These are phyloP conservation scores for Pagrus major DNA, from an alignment of 2,113 vertebrate species.

Conservation along the genomic window DNA sequence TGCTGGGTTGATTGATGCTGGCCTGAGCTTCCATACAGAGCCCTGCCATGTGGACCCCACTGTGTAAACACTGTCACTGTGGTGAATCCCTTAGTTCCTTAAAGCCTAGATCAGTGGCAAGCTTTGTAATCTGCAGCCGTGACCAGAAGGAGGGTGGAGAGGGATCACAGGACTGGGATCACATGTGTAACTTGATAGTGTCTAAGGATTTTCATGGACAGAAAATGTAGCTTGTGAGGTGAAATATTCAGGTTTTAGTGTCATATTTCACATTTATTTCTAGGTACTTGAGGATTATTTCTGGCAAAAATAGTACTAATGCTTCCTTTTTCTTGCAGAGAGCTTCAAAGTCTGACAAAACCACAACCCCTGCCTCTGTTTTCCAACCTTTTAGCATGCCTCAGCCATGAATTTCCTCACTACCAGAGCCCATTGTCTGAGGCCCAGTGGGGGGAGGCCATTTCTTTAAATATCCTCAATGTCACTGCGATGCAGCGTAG, in stretches of 20 bases:
- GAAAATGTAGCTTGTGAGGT: slow-evolving; percentile 1
- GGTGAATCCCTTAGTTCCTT: slow-evolving; percentile 69
- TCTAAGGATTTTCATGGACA: slow-evolving; percentile 22
- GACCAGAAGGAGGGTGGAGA: slow-evolving; percentile 49
- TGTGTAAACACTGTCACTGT: slow-evolving; percentile 82
- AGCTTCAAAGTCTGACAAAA: slow-evolving; percentile 14
- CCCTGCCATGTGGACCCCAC: slow-evolving; percentile 78
- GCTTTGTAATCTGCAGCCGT: slow-evolving; percentile 64
- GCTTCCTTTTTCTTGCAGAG: neutral
- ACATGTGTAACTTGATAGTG: slow-evolving; percentile 3
- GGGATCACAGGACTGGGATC: slow-evolving; percentile 40
- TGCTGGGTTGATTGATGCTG: slow-evolving; percentile 81
- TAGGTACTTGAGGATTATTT: neutral
- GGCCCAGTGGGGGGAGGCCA: slow-evolving; percentile 66
- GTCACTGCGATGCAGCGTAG: slow-evolving; percentile 59
- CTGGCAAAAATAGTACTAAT: neutral
- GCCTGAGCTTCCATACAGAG: slow-evolving; percentile 67
- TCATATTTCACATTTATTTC: slow-evolving; percentile 17
- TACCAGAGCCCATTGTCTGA: slow-evolving; percentile 61
- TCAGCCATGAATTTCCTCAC: slow-evolving; percentile 46
- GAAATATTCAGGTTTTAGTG: neutral
- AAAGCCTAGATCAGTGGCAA: slow-evolving; percentile 67
- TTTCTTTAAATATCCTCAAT: slow-evolving; percentile 81
- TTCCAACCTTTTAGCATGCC: slow-evolving; percentile 48
- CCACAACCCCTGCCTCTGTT: slow-evolving; percentile 13